A percentile compares a stretch with the other conserved stretches of the same genome.
These are phyloP conservation scores for Rhabdophis nuchalis DNA, from an alignment of 2,797 vertebrate species.

Conservation along the genomic window DNA sequence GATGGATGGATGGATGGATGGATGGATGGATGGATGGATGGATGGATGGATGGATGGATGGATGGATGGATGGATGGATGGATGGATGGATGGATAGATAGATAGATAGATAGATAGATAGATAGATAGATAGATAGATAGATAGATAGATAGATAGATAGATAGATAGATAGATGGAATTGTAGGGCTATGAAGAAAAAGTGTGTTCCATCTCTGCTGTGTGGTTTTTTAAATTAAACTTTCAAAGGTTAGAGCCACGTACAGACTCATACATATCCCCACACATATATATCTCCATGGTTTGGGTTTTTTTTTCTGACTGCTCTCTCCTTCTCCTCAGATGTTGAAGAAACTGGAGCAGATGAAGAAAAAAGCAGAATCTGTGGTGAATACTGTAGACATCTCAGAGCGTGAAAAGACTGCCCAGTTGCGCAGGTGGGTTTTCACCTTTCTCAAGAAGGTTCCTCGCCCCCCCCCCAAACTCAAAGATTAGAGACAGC, in stretches of 20 bases:
- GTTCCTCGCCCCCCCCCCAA: too few relatives aligned
- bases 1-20: too few relatives aligned
- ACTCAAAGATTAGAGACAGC: background rate
- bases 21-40: too few relatives aligned
- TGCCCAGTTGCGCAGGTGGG: conserved; percentile 86
- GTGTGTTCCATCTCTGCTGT: background rate
- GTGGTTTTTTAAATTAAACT: too few relatives aligned
- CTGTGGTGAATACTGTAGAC: conserved; percentile 90
- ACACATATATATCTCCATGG: background rate
- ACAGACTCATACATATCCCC: too few relatives aligned
- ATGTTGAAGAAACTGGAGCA: conserved; percentile 93
- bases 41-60: too few relatives aligned
- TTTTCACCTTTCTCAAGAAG: background rate
- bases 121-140: too few relatives aligned
- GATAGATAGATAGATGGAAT: too few relatives aligned
- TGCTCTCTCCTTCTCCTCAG: conserved; percentile 57
- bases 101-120: too few relatives aligned
- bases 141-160: too few relatives aligned
- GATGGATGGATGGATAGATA: too few relatives aligned
- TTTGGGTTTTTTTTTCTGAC: background rate
- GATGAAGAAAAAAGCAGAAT: conserved; percentile 93
- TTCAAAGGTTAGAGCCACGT: background rate
- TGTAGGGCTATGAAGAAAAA: background rate
- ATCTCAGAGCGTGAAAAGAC: conserved; percentile 93
- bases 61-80: too few relatives aligned